A percentile compares a stretch with the other conserved stretches of the same genome.
phyloP scores from a whole-genome alignment of 2,797 vertebrate genomes.

The Pseudocheirus occidentalis region DNA sequence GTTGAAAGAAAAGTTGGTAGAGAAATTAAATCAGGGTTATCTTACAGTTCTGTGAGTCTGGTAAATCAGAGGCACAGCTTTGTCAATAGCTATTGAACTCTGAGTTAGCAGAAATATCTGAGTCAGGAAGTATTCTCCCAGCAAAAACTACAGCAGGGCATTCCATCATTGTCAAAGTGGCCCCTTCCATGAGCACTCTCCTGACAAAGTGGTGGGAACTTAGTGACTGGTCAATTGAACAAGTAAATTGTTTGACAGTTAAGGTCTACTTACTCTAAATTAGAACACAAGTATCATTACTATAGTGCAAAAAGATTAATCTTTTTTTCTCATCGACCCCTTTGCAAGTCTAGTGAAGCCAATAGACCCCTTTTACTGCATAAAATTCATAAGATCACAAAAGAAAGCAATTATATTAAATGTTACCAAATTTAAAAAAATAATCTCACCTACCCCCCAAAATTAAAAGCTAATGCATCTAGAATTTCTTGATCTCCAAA shows the following conservation, averaged over 20 bases:
- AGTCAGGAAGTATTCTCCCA: not conserved
- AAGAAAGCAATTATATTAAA: not conserved
- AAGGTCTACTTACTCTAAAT: not conserved
- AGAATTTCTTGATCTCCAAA: not conserved
- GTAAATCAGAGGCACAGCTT: not conserved
- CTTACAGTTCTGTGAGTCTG: not conserved
- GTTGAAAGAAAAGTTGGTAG: not conserved
- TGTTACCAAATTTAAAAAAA: not conserved
- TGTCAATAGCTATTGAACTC: constrained; percentile 15
- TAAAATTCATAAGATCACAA: not conserved
- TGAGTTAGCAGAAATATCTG: constrained; percentile 21
- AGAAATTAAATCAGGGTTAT: not conserved
- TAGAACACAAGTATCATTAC: not conserved
- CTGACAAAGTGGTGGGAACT: not conserved
- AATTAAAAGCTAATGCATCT: not conserved
- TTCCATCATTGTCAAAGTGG: not conserved
- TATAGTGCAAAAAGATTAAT: not conserved
- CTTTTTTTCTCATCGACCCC: not conserved
- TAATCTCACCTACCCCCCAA: not conserved
- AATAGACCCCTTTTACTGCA: not conserved
- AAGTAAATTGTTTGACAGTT: not conserved
- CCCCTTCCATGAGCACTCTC: not conserved
- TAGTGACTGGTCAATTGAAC: not conserved
- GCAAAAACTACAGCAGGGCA: not conserved
- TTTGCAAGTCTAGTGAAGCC: not conserved